Evolutionary conservation across 2,888 invertebrate species (phyloP).

Genomic region (Eupeodes latifasciatus): DNA sequence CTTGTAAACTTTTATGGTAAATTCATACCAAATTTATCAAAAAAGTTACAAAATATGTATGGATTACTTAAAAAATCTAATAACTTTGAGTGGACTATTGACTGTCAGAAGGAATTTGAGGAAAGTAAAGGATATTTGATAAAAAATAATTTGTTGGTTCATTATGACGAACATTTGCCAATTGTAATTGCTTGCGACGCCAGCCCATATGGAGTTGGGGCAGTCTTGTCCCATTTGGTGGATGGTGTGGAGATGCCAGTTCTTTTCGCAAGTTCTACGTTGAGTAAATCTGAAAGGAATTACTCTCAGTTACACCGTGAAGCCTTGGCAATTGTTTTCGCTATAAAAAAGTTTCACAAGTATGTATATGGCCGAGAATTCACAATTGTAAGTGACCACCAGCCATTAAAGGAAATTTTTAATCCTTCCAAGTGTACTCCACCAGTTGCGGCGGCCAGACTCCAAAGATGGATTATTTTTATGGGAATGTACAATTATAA

Average conservation of each 20-base stretch:
- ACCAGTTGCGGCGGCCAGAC: conserved; percentile 28
- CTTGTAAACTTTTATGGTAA: conserved; percentile 60
- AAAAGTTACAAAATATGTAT: conserved; percentile 26
- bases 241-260: conserved; percentile 49
- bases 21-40: conserved; percentile 56
- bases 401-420: conserved; percentile 74
- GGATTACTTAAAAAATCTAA: conserved; percentile 17
- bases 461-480: conserved; percentile 46
- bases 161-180: neutral
- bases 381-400: conserved; percentile 73
- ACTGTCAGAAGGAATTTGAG: conserved; percentile 21
- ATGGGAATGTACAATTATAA: conserved; percentile 29
- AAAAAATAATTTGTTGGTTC: neutral
- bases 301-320: conserved; percentile 38
- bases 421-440: conserved; percentile 29
- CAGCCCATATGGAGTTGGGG: neutral
- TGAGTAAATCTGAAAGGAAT: conserved; percentile 34
- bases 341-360: conserved; percentile 31
- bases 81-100: conserved; percentile 3
- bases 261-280: conserved; percentile 36
- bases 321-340: conserved; percentile 33
- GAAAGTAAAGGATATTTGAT: conserved; percentile 1
- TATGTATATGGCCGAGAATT: conserved; percentile 80
- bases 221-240: conserved; percentile 16
- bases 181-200: conserved; percentile 14